Percentiles rank a stretch among this genome's conserved stretches.
phyloP scores from a whole-genome alignment of 2,797 vertebrate species.

The Gymnoscopelus microlampas region DNA sequence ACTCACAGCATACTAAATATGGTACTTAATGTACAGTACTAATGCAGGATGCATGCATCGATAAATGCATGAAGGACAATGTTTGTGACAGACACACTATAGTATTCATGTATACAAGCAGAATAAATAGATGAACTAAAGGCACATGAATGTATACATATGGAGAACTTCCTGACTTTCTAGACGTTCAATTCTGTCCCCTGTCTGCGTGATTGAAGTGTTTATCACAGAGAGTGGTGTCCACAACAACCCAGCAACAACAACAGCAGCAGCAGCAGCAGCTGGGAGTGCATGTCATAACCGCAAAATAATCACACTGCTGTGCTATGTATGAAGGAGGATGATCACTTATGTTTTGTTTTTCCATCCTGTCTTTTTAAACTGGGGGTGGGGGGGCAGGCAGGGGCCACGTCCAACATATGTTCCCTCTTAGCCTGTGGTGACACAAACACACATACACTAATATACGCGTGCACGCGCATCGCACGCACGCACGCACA shows the following conservation, averaged over 20 bases:
- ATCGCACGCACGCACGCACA: neutral
- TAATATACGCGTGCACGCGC: conserved; percentile 6
- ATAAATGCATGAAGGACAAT: too few species aligned
- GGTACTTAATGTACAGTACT: too few species aligned
- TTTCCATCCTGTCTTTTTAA: conserved; percentile 28
- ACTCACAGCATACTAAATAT: too few species aligned
- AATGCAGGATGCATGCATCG: too few species aligned
- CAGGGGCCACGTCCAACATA: conserved; percentile 64
- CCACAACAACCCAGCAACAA: conserved; percentile 19
- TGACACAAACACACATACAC: conserved; percentile 54
- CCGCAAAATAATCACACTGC: conserved; percentile 37
- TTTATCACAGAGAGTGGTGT: conserved; percentile 17
- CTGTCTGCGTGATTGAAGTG: conserved; percentile 5
- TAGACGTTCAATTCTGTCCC: neutral
- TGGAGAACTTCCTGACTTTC: too few species aligned
- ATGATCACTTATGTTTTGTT: conserved; percentile 52
- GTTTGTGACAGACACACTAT: too few species aligned
- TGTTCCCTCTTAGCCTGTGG: conserved; percentile 62
- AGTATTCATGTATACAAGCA: too few species aligned
- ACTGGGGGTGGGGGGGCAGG: conserved; percentile 2
- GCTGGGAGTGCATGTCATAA: conserved; percentile 33
- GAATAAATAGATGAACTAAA: too few species aligned
- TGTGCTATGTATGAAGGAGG: conserved; percentile 22
- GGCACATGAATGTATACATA: too few species aligned
- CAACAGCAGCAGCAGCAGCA: conserved; percentile 42